Evolutionary conservation across 2,113 vertebrate species (phyloP), one percentile per base, ranked within the genome.

Genomic region (Dendropsophus ebraccatus): DNA sequence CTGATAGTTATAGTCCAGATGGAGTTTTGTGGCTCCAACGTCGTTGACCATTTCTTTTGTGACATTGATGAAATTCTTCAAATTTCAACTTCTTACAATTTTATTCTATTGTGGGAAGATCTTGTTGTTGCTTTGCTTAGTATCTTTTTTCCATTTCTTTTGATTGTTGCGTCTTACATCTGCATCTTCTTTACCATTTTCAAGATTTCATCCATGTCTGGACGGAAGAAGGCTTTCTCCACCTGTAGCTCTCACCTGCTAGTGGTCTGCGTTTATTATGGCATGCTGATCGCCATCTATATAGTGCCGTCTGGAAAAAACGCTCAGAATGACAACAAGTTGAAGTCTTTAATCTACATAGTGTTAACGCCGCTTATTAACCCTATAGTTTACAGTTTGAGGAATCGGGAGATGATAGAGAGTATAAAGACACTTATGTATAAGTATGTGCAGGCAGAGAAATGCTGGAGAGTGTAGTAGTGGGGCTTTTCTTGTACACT

Each of bases 31-130:
- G 23, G 37, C 4, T 54, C 81, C 2, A 41, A 30, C 56, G 30
- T n/a, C 11, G 73, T 83, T n/a, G 47, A 83, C 14, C 30, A 83
- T 83, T 83, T 83, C 28, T 83, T 83, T 56, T 83, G 81, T 56
- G 81, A 83, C 49, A 35, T 83, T 32, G 81, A 47, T 25, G 49
- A 25, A 12, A 83, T 83, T 35, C 25, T 83, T 41, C 19, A 54
- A 14, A 32, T 83, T 56, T 72, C 81, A n/a, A 37, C 67, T 16
- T 83, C 81, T 6, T 67, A 83, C 32, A 56, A 32, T n/a, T 37
- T 21, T 1, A 37, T 83, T n/a, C 49, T 83, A 23, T 4, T 49
- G 0, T 72, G 65, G 81, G 21, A 13, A 14, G 81, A 83, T 14
- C 73, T 83, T 37, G 28, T 83, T 2, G n/a, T 83, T 23, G 72